Conservation (phyloP, 2,113 vertebrate genomes). For the Corvus hawaiiensis region DNA sequence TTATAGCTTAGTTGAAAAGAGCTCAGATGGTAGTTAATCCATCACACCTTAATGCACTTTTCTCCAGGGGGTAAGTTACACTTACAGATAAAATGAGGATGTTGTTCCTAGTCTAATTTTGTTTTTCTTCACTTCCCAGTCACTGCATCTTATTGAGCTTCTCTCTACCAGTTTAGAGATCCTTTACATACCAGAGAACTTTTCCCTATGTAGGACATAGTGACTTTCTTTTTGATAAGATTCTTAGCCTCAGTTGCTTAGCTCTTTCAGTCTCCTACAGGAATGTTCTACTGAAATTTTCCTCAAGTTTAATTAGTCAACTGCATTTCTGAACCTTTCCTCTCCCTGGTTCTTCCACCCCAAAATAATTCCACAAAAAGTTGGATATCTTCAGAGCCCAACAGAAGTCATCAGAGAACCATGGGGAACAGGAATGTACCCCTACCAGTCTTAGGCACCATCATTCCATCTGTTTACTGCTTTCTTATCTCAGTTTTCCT, state of each 20-base stretch:
- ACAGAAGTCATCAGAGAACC: not conserved
- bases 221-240: not conserved
- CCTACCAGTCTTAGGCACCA: not conserved
- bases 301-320: not conserved
- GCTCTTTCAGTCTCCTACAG: not conserved
- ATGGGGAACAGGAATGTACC: fast-evolving
- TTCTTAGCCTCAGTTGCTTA: not conserved
- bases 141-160: not conserved
- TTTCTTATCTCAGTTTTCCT: not conserved
- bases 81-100: not conserved
- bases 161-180: not conserved
- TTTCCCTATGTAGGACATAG: not conserved
- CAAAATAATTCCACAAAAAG: not conserved
- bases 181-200: not conserved
- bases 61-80: not conserved
- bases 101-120: not conserved
- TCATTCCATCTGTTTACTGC: not conserved
- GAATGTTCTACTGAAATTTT: not conserved
- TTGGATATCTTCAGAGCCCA: not conserved
- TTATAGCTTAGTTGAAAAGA: not conserved
- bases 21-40: not conserved
- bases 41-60: not conserved
- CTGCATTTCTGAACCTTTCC: not conserved
- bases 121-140: not conserved
- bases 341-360: not conserved